A percentile compares a stretch with the other conserved stretches of the same genome.
Evolutionary conservation across 2,797 vertebrate species (phyloP).

Genomic region (Dipus sagitta): DNA sequence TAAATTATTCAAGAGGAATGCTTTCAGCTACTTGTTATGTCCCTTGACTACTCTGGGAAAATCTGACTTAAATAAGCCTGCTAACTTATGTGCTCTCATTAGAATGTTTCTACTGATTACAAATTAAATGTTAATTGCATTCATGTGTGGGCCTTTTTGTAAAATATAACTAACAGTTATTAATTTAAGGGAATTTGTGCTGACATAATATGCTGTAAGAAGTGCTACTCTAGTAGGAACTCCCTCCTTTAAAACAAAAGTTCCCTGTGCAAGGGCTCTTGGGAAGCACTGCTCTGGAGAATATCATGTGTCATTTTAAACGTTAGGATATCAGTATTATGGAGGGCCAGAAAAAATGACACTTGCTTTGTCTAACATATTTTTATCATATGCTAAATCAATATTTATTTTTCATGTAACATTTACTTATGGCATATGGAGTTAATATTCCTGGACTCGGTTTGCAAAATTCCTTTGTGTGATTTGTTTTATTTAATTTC

Average conservation of each 20-base stretch:
- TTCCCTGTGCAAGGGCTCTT: neutral
- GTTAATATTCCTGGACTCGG: neutral
- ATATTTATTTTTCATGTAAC: neutral
- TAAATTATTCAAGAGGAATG: conserved; percentile 47
- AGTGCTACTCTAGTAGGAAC: neutral
- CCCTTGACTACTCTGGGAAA: neutral
- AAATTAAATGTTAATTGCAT: conserved; percentile 44
- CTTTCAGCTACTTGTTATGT: conserved; percentile 23
- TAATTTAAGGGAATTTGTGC: neutral
- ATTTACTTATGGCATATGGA: neutral
- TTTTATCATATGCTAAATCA: neutral
- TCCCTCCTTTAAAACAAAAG: neutral
- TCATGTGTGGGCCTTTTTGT: neutral
- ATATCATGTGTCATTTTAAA: neutral
- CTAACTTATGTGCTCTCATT: neutral
- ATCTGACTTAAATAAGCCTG: conserved; percentile 16
- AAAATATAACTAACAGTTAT: neutral
- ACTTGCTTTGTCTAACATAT: neutral
- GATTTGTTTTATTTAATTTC: neutral
- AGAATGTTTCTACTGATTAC: neutral
- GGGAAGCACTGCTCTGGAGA: neutral
- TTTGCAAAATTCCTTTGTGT: neutral
- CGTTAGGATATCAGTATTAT: neutral
- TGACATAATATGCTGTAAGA: neutral
- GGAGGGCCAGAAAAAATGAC: neutral